phyloP scores from a whole-genome alignment of 2,797 vertebrate species.

The Sebastiscus albofasciatus region DNA sequence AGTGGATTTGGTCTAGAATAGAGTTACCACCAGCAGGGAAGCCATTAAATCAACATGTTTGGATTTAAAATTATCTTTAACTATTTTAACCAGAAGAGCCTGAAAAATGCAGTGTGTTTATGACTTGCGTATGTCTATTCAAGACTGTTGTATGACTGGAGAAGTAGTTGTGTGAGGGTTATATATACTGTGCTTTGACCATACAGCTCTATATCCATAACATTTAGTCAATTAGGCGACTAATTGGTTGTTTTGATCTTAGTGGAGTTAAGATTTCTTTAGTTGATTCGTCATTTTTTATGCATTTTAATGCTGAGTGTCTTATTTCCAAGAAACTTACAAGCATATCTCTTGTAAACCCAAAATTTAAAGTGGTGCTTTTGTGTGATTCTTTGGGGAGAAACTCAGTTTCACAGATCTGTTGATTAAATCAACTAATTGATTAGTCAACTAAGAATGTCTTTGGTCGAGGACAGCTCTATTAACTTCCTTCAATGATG shows the following conservation, averaged over 20 bases:
- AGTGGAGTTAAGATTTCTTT: no score
- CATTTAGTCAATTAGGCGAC: background rate
- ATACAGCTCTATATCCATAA: background rate
- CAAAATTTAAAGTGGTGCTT: no score
- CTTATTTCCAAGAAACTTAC: no score
- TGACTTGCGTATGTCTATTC: background rate
- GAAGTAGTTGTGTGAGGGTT: background rate
- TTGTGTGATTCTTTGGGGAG: no score
- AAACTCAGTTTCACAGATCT: no score
- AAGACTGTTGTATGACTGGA: background rate
- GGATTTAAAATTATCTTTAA: background rate
- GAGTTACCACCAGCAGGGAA: slow-evolving; percentile 6
- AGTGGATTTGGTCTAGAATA: slow-evolving; percentile 21
- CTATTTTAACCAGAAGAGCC: background rate
- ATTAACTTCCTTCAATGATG: background rate
- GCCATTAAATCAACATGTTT: background rate
- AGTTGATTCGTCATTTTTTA: no score
- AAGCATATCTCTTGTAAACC: no score
- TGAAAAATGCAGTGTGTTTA: background rate
- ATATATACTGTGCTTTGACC: background rate
- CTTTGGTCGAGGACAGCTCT: no score
- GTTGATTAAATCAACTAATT: no score
- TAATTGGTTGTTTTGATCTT: no score
- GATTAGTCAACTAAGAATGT: no score
- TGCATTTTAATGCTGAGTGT: no score